Conservation (phyloP, 2,888 invertebrate genomes). For the Lycocerus yunnanus region DNA sequence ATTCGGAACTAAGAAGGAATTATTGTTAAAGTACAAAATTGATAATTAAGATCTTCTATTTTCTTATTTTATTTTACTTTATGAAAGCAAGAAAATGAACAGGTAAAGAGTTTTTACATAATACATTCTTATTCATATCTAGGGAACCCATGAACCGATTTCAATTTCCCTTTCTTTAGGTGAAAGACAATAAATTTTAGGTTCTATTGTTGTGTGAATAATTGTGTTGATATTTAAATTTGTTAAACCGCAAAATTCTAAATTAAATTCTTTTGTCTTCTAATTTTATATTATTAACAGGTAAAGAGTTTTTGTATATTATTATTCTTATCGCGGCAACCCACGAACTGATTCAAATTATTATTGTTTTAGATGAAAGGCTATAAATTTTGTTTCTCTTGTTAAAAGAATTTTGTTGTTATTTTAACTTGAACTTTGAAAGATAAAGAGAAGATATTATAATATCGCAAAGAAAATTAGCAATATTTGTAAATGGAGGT, state of each 20-base stretch:
- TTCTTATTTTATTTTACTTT: background rate
- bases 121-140: background rate
- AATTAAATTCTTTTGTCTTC: too few relatives aligned
- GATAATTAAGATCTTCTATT: background rate
- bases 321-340: background rate
- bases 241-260: background rate
- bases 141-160: background rate
- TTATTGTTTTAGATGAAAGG: too few relatives aligned
- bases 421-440: too few relatives aligned
- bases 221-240: background rate
- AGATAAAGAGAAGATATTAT: too few relatives aligned
- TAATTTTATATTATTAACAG: too few relatives aligned
- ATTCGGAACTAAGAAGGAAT: too few relatives aligned
- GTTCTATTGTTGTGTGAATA: background rate
- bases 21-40: too few relatives aligned
- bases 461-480: too few relatives aligned
- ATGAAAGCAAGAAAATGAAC: background rate
- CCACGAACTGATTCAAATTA: background rate
- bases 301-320: background rate
- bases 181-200: background rate
- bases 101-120: background rate
- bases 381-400: too few relatives aligned
- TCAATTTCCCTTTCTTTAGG: background rate
- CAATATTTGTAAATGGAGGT: too few relatives aligned
- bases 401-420: too few relatives aligned